A percentile compares a stretch with the other conserved stretches of the same genome.
Evolutionary conservation across 2,797 vertebrate genomes (phyloP).

Genomic region (Cyprinella venusta): DNA sequence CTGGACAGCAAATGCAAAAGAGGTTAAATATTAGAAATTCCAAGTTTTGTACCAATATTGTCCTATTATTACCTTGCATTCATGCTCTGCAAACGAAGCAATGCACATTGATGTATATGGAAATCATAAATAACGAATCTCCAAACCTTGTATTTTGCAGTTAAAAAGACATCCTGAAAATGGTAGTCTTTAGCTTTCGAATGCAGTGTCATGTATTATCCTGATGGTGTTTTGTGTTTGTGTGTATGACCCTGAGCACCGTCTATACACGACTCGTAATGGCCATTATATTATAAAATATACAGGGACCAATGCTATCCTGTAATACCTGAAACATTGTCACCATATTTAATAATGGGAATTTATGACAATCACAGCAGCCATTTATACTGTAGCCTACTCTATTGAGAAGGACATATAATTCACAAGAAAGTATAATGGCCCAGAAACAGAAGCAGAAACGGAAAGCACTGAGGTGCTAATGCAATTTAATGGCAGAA

Average conservation of each 20-base stretch:
- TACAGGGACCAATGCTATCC: too few relatives aligned
- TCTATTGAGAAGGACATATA: not conserved
- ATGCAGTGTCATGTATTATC: not conserved
- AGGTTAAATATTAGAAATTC: constrained; percentile 1
- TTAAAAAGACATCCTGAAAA: not conserved
- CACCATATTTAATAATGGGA: not conserved
- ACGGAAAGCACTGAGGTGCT: not conserved
- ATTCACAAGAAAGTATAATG: not conserved
- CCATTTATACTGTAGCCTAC: not conserved
- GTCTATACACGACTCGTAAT: too few relatives aligned
- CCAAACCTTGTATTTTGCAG: not conserved
- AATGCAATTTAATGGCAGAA: not conserved
- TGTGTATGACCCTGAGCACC: not conserved
- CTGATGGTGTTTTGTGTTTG: not conserved
- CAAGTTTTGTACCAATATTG: not conserved
- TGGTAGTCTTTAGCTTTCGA: too few relatives aligned
- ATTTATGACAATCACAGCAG: not conserved
- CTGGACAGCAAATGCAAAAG: not conserved
- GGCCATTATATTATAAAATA: too few relatives aligned
- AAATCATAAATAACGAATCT: not conserved
- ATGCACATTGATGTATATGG: not conserved
- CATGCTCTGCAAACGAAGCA: constrained; percentile 1
- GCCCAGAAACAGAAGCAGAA: not conserved
- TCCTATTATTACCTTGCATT: not conserved
- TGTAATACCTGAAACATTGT: too few relatives aligned